Percentiles rank a stretch among this genome's conserved stretches.
Conservation (phyloP, 1,140 invertebrate species). For the Hylaeus volcanicus region DNA sequence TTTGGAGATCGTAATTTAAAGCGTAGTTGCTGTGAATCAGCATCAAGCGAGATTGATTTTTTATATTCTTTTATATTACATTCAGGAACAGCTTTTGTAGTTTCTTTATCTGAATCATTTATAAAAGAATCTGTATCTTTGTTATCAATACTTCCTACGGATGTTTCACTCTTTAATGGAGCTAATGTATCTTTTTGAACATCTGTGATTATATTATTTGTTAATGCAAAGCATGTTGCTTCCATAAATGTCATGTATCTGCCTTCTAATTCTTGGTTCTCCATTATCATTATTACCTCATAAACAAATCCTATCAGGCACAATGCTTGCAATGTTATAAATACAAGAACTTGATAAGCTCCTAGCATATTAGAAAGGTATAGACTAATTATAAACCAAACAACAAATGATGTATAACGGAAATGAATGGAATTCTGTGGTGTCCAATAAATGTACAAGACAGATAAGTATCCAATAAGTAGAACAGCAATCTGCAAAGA, state of each 20-base stretch:
- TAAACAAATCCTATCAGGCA: conserved; percentile 82
- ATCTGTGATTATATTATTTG: conserved; percentile 56
- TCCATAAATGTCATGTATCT: conserved; percentile 74
- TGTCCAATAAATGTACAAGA: conserved; percentile 83
- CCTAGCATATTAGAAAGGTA: conserved; percentile 83
- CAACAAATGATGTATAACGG: conserved; percentile 81
- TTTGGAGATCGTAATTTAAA: conserved; percentile 8
- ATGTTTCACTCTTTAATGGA: conserved; percentile 31
- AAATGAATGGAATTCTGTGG: conserved; percentile 82
- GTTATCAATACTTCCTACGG: conserved; percentile 1
- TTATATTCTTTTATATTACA: conserved; percentile 45
- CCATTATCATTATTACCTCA: conserved; percentile 79
- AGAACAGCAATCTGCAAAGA: conserved; percentile 79
- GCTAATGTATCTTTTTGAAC: neutral
- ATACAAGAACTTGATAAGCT: conserved; percentile 83
- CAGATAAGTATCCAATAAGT: conserved; percentile 79
- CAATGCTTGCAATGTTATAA: conserved; percentile 80
- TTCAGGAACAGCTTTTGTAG: neutral
- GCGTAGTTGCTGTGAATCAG: conserved; percentile 21
- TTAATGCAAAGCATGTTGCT: conserved; percentile 69
- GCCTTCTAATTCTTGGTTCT: conserved; percentile 71
- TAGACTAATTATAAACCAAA: conserved; percentile 84
- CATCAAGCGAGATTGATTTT: conserved; percentile 73
- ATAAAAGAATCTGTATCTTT: neutral
- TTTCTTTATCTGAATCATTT: conserved; percentile 1